These are phyloP conservation scores for Drosophila yooni DNA, from an alignment of 2,888 invertebrate genomes.

Conservation along the genomic window DNA sequence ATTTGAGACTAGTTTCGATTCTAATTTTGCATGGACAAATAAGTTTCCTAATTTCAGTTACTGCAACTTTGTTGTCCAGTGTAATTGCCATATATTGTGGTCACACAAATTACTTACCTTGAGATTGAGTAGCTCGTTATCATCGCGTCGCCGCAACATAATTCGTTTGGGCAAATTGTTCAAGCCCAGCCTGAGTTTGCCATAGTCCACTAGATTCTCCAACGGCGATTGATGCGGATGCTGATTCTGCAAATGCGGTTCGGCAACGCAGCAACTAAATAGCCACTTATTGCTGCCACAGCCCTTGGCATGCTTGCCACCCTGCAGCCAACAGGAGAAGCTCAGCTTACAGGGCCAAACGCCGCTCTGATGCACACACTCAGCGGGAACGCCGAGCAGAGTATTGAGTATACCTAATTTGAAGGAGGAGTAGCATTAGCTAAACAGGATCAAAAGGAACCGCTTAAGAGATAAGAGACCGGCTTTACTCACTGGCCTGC, in stretches of 20 bases:
- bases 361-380: conserved; percentile 86
- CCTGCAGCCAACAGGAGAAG: conserved; percentile 91
- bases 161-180: conserved; percentile 81
- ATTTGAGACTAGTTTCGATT: background rate
- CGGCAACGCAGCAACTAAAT: conserved; percentile 89
- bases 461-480: background rate
- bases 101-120: conserved; percentile 50
- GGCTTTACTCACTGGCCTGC: conserved; percentile 63
- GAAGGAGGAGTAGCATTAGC: background rate
- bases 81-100: conserved; percentile 36
- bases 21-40: background rate
- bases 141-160: conserved; percentile 83
- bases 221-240: conserved; percentile 73
- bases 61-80: conserved; percentile 17
- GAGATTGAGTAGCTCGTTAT: conserved; percentile 79
- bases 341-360: conserved; percentile 89
- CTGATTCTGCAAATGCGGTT: conserved; percentile 86
- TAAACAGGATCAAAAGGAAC: background rate
- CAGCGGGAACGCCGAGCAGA: conserved; percentile 83
- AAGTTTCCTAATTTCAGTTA: background rate
- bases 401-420: conserved; percentile 82
- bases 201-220: conserved; percentile 79
- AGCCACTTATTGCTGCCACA: conserved; percentile 90
- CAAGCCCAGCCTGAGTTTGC: conserved; percentile 70
- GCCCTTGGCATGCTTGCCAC: conserved; percentile 88